These are phyloP conservation scores for Drosophila saltans DNA, from an alignment of 1,140 invertebrate genomes.

Conservation along the genomic window DNA sequence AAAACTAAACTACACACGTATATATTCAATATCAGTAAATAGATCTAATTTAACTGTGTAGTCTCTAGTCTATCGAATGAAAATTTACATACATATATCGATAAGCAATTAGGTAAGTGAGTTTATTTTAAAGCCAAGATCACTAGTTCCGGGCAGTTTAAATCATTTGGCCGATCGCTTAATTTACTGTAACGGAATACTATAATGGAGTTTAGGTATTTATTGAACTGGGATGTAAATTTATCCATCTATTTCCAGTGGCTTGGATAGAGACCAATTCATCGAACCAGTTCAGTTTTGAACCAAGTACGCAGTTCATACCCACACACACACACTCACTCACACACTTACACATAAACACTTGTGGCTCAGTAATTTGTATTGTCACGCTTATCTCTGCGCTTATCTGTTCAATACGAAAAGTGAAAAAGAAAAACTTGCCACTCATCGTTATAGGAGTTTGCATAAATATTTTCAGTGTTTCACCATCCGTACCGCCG, in stretches of 20 bases:
- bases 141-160: neutral
- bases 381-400: conserved; percentile 16
- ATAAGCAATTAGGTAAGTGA: neutral
- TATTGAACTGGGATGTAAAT: too few relatives aligned
- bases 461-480: conserved; percentile 15
- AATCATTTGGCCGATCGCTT: neutral
- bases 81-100: neutral
- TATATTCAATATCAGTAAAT: too few relatives aligned
- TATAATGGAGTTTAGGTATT: too few relatives aligned
- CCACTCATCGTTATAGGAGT: conserved; percentile 11
- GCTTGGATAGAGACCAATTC: neutral
- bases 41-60: too few relatives aligned
- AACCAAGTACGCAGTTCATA: neutral
- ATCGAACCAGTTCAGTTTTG: neutral
- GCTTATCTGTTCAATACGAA: conserved; percentile 15
- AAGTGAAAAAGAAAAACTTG: neutral
- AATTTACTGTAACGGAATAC: too few relatives aligned
- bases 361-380: conserved; percentile 6
- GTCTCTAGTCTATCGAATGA: too few relatives aligned
- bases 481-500: neutral
- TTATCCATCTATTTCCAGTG: too few relatives aligned
- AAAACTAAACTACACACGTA: too few relatives aligned
- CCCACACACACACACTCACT: neutral
- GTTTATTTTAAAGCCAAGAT: conserved; percentile 1
- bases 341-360: neutral